Evolutionary conservation across 2,888 invertebrate genomes (phyloP).

Genomic region (Conus canariensis): DNA sequence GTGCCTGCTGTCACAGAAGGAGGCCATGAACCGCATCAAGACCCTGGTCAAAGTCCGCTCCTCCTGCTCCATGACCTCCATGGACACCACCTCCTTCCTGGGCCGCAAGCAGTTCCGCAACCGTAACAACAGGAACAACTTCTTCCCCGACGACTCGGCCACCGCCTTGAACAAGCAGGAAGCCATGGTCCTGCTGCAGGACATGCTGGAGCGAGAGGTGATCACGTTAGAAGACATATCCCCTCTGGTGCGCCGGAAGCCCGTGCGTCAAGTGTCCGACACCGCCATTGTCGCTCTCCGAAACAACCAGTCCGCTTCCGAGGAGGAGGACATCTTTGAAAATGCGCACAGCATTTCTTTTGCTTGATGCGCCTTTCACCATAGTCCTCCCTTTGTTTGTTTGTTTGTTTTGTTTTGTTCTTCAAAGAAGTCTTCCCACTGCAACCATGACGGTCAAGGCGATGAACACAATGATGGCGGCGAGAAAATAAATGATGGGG

Average conservation of each 20-base stretch:
- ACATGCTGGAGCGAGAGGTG: conserved; percentile 30
- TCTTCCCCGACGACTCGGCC: conserved; percentile 16
- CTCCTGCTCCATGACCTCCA: conserved; percentile 34
- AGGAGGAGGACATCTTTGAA: conserved; percentile 16
- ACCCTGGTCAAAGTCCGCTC: conserved; percentile 22
- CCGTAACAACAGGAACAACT: background rate
- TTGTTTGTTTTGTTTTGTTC: background rate
- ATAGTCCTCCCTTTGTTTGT: background rate
- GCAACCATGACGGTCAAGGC: background rate
- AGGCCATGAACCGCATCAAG: conserved; percentile 39
- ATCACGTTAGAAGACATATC: conserved; percentile 29
- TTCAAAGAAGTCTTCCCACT: background rate
- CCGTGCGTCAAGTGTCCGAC: background rate
- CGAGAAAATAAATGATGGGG: background rate
- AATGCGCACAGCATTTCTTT: conserved; percentile 1
- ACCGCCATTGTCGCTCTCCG: conserved; percentile 25
- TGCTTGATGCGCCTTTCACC: background rate
- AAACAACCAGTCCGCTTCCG: background rate
- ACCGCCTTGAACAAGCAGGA: conserved; percentile 9
- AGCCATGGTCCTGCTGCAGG: conserved; percentile 19
- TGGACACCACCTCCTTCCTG: background rate
- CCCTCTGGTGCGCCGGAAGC: background rate
- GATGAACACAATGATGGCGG: background rate
- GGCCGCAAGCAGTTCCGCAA: background rate
- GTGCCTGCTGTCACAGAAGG: conserved; percentile 20